Conservation (phyloP, 2,797 vertebrate species). For the Anisognathus igniventris region DNA sequence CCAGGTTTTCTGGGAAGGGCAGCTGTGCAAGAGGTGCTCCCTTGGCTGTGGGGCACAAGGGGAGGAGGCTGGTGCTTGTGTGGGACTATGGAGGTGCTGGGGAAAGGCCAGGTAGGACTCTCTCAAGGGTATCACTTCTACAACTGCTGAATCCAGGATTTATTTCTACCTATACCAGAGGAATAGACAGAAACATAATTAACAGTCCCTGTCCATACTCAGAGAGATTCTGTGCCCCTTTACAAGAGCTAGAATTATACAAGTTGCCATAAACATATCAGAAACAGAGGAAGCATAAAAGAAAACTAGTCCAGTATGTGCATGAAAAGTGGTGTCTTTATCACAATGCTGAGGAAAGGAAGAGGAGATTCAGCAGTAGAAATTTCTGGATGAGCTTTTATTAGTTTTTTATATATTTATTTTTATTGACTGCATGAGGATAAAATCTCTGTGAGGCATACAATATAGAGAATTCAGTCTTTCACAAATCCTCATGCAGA, state of each 20-base stretch:
- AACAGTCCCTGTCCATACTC: not conserved
- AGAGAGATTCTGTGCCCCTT: not conserved
- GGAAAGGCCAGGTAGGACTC: not conserved
- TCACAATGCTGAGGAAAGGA: not conserved
- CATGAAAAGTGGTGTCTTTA: not conserved
- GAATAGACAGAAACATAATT: not conserved
- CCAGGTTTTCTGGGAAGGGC: not conserved
- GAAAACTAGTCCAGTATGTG: not conserved
- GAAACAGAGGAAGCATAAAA: not conserved
- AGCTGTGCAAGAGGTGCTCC: not conserved
- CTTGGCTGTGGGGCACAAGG: rapidly evolving
- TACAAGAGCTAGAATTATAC: not conserved
- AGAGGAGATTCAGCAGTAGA: not conserved
- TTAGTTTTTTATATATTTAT: not conserved
- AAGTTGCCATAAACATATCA: not conserved
- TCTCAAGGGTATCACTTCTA: not conserved
- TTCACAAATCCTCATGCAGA: not conserved
- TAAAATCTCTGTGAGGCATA: not conserved
- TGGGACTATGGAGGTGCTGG: rapidly evolving
- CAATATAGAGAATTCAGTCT: not conserved
- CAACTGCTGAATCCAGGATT: not conserved
- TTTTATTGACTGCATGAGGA: not conserved
- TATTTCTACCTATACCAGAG: not conserved
- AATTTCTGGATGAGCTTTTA: not conserved
- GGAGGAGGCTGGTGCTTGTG: not conserved